phyloP scores from a whole-genome alignment of 2,113 vertebrate genomes.

The Datnioides undecimradiatus region DNA sequence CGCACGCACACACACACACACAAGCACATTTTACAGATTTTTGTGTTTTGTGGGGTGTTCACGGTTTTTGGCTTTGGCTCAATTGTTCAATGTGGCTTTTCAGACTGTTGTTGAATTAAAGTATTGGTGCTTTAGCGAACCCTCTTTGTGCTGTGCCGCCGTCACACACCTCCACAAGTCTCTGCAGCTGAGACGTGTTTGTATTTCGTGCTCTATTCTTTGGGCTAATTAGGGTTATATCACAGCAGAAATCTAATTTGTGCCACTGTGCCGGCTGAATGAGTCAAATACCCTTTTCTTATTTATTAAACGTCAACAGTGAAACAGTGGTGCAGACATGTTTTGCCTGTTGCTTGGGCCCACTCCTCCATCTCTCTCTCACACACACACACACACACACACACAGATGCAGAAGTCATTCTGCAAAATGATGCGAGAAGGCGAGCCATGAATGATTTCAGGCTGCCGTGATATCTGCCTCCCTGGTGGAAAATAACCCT shows the following conservation, averaged over 20 bases:
- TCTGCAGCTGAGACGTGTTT: background rate
- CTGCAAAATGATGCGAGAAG: background rate
- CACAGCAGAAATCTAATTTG: slow-evolving; percentile 3
- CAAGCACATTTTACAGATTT: background rate
- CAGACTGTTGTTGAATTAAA: too few species aligned
- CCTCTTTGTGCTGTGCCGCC: background rate
- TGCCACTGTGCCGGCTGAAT: background rate
- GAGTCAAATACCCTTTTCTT: slow-evolving; percentile 19
- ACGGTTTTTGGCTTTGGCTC: background rate
- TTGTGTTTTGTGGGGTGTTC: background rate
- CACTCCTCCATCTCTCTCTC: background rate
- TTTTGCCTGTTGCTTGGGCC: background rate
- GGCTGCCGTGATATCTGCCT: slow-evolving; percentile 14
- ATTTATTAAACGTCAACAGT: background rate
- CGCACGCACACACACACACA: background rate
- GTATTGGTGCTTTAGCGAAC: background rate
- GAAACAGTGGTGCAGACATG: background rate
- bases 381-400: background rate
- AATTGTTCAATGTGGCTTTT: background rate
- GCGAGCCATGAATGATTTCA: background rate
- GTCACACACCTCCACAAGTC: background rate
- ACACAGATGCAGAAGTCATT: background rate
- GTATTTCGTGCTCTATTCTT: slow-evolving; percentile 9
- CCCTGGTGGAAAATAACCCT: slow-evolving; percentile 53
- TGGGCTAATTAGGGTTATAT: background rate